Percentiles rank a stretch among this genome's conserved stretches.
Conservation (phyloP, 2,797 vertebrate species). For the Pachyuromys duprasi region DNA sequence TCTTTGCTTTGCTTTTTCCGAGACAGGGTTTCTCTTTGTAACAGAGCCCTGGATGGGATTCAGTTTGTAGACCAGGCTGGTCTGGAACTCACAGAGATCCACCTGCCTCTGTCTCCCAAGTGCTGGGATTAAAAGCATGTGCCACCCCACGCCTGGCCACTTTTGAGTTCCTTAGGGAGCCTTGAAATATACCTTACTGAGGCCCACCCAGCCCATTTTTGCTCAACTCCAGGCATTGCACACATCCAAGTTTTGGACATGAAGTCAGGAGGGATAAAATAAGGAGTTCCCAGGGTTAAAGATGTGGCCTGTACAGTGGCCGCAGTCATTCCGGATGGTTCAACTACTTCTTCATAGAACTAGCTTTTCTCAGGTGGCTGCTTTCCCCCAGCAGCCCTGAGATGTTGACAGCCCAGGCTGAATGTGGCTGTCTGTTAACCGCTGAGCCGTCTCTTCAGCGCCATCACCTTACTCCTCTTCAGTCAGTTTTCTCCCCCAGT, state of each 20-base stretch:
- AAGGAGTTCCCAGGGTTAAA: background rate
- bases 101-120: too few species aligned
- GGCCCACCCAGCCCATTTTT: background rate
- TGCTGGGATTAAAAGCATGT: too few species aligned
- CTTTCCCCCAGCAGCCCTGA: background rate
- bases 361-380: slow-evolving; percentile 11
- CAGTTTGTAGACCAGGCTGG: too few species aligned
- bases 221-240: background rate
- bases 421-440: background rate
- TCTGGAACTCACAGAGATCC: too few species aligned
- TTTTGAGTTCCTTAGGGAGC: background rate
- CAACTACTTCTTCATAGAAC: background rate
- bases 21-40: too few species aligned
- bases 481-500: background rate
- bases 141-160: too few species aligned
- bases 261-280: too few species aligned
- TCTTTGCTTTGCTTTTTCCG: too few species aligned
- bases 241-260: too few species aligned
- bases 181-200: background rate
- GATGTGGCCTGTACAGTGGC: background rate
- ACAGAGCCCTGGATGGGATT: too few species aligned
- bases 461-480: background rate
- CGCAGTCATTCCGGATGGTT: background rate
- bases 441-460: too few species aligned
- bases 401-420: background rate